phyloP scores from a whole-genome alignment of 2,113 vertebrate species.

The Oxygymnocypris stewartii region DNA sequence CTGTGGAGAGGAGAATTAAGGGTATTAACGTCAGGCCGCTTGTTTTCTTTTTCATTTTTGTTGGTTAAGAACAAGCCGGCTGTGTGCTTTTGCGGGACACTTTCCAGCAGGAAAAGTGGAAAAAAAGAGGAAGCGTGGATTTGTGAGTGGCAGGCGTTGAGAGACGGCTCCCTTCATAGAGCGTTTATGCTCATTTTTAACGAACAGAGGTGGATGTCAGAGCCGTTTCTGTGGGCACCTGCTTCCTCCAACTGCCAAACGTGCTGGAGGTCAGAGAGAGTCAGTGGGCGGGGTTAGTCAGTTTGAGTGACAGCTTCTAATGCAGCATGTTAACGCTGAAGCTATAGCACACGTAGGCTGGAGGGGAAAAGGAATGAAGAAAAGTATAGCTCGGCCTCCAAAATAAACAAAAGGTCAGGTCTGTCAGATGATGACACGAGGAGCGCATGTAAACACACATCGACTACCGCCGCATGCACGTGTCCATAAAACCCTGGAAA shows the following conservation, averaged over 20 bases:
- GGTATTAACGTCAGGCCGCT: conserved; percentile 63
- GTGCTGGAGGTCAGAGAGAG: conserved; percentile 69
- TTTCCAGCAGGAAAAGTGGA: conserved; percentile 51
- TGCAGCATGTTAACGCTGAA: conserved; percentile 12
- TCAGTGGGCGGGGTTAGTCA: conserved; percentile 50
- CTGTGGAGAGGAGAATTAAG: conserved; percentile 49
- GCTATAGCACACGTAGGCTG: neutral
- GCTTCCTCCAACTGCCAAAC: conserved; percentile 54
- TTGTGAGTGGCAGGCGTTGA: conserved; percentile 69
- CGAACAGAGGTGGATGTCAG: conserved; percentile 68
- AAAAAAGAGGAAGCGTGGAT: conserved; percentile 32
- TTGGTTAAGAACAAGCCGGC: conserved; percentile 58
- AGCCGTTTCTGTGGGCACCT: conserved; percentile 55
- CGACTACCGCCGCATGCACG: neutral
- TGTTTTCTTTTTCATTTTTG: conserved; percentile 21
- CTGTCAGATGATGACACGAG: conserved; percentile 49
- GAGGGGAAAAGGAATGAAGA: conserved; percentile 48
- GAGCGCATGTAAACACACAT: neutral
- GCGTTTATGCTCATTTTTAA: conserved; percentile 68
- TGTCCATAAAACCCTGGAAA: conserved; percentile 43
- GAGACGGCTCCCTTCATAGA: conserved; percentile 65
- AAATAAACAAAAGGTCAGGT: conserved; percentile 29
- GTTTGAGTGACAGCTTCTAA: conserved; percentile 28
- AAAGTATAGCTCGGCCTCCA: conserved; percentile 8
- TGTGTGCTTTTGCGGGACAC: conserved; percentile 61